Percentiles rank a stretch among this genome's conserved stretches.
phyloP scores from a whole-genome alignment of 2,113 vertebrate genomes.

The Chionis minor region DNA sequence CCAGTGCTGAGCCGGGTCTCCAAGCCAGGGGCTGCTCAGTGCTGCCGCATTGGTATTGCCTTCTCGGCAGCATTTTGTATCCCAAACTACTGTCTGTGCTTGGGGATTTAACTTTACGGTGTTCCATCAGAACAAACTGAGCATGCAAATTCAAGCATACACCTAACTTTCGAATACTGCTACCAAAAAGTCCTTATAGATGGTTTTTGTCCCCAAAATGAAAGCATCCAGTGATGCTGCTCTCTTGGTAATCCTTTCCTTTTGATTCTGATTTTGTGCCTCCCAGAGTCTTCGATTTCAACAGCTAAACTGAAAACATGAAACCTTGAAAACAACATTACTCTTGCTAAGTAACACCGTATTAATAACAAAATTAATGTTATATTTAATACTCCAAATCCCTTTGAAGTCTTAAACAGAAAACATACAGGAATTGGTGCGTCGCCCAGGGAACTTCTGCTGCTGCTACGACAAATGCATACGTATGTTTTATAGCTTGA shows the following conservation, averaged over 20 bases:
- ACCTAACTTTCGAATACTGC: background rate
- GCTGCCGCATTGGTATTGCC: rapidly evolving
- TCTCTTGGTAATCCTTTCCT: background rate
- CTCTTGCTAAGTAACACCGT: background rate
- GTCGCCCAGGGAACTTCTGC: background rate
- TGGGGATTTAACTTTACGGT: background rate
- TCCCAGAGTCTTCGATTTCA: background rate
- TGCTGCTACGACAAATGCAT: background rate
- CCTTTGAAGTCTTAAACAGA: background rate
- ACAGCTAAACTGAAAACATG: background rate
- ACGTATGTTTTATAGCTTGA: background rate
- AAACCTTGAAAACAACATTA: background rate
- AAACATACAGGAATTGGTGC: background rate
- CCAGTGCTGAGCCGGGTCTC: background rate
- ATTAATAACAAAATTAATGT: background rate
- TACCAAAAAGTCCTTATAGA: background rate
- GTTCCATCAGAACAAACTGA: background rate
- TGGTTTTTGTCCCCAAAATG: background rate
- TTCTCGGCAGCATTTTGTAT: background rate
- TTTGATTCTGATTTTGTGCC: background rate
- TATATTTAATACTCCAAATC: background rate
- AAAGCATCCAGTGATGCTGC: background rate
- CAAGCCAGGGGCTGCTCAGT: background rate
- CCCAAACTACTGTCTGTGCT: background rate
- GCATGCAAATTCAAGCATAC: background rate